Conservation (phyloP, 2,888 invertebrate species). For the Agonopterix subpropinquella region DNA sequence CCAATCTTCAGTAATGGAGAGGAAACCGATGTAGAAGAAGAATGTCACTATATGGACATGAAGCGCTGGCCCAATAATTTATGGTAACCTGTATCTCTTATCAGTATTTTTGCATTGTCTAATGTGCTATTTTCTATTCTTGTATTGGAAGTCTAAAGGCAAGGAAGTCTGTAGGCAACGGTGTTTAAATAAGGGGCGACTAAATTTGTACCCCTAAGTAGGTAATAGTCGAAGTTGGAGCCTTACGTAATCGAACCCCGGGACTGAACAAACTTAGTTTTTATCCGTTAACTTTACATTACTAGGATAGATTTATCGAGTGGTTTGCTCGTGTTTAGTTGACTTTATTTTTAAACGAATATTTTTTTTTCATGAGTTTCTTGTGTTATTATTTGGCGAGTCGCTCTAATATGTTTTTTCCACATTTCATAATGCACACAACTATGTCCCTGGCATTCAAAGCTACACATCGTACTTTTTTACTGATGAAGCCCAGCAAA, state of each 20-base stretch:
- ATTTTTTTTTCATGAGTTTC: neutral
- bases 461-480: neutral
- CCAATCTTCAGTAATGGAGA: too few species aligned
- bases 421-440: too few species aligned
- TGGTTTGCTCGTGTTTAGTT: neutral
- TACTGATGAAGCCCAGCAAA: neutral
- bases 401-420: too few species aligned
- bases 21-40: too few species aligned
- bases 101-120: too few species aligned
- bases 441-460: too few species aligned
- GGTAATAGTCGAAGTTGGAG: constrained; percentile 56
- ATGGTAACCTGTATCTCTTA: too few species aligned
- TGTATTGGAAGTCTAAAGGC: too few species aligned
- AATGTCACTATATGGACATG: too few species aligned
- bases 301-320: constrained; percentile 7
- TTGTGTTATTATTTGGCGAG: neutral
- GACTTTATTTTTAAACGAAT: neutral
- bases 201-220: constrained; percentile 57
- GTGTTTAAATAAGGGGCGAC: constrained; percentile 56
- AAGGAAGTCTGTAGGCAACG: constrained; percentile 12
- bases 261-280: constrained; percentile 50
- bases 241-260: constrained; percentile 55
- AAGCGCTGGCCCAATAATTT: too few species aligned
- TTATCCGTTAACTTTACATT: constrained; percentile 49
- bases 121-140: too few species aligned